A percentile compares a stretch with the other conserved stretches of the same genome.
These are phyloP conservation scores for Magallana gigas DNA, from an alignment of 1,140 invertebrate species.

Conservation along the genomic window DNA sequence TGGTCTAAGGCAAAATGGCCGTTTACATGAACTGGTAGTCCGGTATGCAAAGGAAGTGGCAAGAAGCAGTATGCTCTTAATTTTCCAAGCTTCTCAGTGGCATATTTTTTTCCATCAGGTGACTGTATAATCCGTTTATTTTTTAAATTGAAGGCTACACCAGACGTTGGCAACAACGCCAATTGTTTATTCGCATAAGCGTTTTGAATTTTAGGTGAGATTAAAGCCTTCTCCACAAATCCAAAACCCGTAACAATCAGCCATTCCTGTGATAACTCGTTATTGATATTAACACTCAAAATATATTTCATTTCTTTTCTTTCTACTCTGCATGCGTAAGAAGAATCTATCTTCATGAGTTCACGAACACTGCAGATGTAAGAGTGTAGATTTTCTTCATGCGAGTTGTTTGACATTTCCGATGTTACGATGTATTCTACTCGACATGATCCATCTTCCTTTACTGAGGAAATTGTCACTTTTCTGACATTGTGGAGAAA, in stretches of 20 bases:
- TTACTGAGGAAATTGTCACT: constrained; percentile 59
- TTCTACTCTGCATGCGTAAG: neutral
- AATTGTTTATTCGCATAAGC: constrained; percentile 59
- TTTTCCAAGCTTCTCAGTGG: neutral
- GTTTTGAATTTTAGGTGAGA: constrained; percentile 49
- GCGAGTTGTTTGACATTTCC: neutral
- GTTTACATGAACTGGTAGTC: constrained; percentile 76
- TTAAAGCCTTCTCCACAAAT: constrained; percentile 48
- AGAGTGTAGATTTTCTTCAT: neutral
- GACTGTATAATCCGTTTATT: neutral
- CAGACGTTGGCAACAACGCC: constrained; percentile 67
- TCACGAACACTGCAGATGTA: neutral
- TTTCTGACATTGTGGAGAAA: constrained; percentile 70
- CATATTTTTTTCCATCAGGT: neutral
- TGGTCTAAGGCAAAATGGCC: constrained; percentile 76
- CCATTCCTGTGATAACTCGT: constrained; percentile 46
- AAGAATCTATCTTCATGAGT: neutral
- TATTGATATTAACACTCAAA: neutral
- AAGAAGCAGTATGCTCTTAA: constrained; percentile 71
- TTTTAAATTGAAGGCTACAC: constrained; percentile 61
- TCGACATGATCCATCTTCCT: constrained; percentile 29
- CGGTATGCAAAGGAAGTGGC: constrained; percentile 71
- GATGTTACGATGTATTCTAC: constrained; percentile 28
- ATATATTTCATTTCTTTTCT: constrained; percentile 6
- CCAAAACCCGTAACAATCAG: constrained; percentile 67